These are phyloP conservation scores for Chiloscyllium punctatum DNA, from an alignment of 2,797 vertebrate genomes.

Conservation along the genomic window DNA sequence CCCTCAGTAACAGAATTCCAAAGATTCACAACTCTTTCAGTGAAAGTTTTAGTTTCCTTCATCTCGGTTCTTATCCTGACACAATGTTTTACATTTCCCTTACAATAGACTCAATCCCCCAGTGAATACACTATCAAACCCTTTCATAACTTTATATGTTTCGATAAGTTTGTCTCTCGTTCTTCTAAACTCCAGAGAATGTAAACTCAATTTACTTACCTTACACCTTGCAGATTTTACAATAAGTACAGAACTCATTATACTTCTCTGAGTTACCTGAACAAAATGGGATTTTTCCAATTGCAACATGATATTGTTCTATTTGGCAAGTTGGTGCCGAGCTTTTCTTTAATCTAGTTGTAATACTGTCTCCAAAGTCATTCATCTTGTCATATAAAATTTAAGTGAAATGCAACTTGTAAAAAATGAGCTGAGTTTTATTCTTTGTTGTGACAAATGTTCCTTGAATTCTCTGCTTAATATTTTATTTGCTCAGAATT, in stretches of 20 bases:
- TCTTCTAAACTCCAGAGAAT: not conserved
- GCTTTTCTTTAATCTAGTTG: not conserved
- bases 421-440: not conserved
- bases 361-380: not conserved
- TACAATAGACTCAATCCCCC: no score
- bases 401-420: not conserved
- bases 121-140: no score
- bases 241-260: not conserved
- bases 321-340: not conserved
- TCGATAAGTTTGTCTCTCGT: not conserved
- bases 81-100: no score
- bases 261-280: not conserved
- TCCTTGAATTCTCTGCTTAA: not conserved
- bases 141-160: not conserved
- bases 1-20: no score
- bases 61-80: no score
- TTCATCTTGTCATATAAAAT: not conserved
- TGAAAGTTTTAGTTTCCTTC: no score
- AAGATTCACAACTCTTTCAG: no score
- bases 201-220: not conserved
- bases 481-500: not conserved
- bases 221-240: not conserved
- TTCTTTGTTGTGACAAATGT: not conserved
- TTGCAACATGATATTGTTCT: not conserved
- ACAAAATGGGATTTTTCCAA: not conserved